Base-by-base conservation (phyloP, 2,113 vertebrate species). In the Chrysochloris asiatica region DNA sequence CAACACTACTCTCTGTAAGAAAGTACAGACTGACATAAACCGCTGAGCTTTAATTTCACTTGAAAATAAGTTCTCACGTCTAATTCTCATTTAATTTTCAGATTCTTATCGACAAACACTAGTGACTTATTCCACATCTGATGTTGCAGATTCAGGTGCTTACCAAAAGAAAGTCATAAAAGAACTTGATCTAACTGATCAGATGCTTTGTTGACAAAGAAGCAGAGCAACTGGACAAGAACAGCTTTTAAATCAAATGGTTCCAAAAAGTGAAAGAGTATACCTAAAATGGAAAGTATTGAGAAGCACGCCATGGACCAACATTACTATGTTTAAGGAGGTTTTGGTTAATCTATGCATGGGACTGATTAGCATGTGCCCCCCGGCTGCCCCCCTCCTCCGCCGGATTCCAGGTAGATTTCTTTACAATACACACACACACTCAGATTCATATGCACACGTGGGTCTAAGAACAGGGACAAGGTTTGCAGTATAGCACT, bases 51-150 rank as follows among this genome's bases (percentile, higher is more conserved):
- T 77, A 75, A 86, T 92, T 83, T 93, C 94, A 88, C 79, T 94
- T 90, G 85, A 92, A 95, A 89, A 92, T 17, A 72, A 92, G 79
- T 59, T 77, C 80, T 73, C n/a, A 67, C 45, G 65, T 33, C 84
- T 84, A 7, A 63, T 94, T 95, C 83, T 95, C 78, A 95, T 93
- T 83, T 94, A 86, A 94, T 45, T 77, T 93, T 95, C 95, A 97
- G 95, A 97, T 97, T 96, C 94, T 96, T 97, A 96, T 95, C 96
- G 61, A 77, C 24, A 61, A 77, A 61, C 36, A 59, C 67, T 78
- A 52, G 84, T 89, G 87, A 84, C n/a, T 91, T 80, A 87, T 86
- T 89, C 91, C 75, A 79, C 65, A 93, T 85, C 78, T 91, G 89
- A 91, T 69, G 87, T 88, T 61, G 59, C 47, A 67, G 5, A 77